These are phyloP conservation scores for Stictocephala bisonia DNA, from an alignment of 2,888 invertebrate species.

Conservation along the genomic window DNA sequence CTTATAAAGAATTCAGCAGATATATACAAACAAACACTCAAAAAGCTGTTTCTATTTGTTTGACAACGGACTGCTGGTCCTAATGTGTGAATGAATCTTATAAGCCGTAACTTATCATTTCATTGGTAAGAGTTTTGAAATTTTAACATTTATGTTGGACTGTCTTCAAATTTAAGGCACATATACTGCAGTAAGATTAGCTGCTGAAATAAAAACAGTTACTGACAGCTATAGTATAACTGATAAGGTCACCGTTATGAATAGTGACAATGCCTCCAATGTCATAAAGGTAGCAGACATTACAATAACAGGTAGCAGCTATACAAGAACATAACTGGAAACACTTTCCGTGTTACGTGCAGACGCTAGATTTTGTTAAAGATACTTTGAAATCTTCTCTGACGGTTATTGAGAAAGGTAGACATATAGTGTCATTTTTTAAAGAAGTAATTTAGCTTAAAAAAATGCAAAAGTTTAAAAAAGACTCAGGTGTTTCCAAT, in stretches of 20 bases:
- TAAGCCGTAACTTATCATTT: not conserved
- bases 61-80: constrained; percentile 11
- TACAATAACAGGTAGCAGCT: not conserved
- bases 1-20: too few relatives aligned
- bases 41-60: too few relatives aligned
- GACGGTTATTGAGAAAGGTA: constrained; percentile 6
- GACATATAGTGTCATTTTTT: constrained; percentile 2
- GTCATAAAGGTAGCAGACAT: constrained; percentile 13
- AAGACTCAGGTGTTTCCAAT: constrained; percentile 8
- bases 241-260: not conserved
- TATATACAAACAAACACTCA: too few relatives aligned
- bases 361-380: constrained; percentile 6
- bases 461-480: constrained; percentile 15
- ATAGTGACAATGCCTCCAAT: constrained; percentile 34
- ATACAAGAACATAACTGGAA: not conserved
- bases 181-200: not conserved
- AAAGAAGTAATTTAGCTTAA: constrained; percentile 19
- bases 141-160: not conserved
- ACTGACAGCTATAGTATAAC: constrained; percentile 2
- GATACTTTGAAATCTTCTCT: constrained; percentile 10
- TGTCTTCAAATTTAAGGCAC: constrained; percentile 6
- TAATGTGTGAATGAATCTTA: not conserved
- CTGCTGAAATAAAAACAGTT: not conserved
- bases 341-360: constrained; percentile 13
- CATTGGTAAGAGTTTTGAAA: not conserved